Conservation (phyloP, 2,888 invertebrate genomes). For the Ochropleura leucogaster region DNA sequence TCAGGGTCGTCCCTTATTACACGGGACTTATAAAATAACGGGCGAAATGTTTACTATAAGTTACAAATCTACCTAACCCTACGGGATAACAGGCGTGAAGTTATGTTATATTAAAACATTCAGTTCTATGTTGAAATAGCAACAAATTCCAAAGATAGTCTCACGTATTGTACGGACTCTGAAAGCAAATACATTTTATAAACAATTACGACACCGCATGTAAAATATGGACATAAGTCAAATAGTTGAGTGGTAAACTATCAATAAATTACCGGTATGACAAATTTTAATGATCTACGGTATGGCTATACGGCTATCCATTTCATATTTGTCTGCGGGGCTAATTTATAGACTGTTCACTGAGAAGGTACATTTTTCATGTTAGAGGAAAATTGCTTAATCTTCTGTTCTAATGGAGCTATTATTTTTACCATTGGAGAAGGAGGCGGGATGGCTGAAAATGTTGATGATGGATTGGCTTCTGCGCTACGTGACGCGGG, state of each 20-base stretch:
- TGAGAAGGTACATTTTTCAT: conserved; percentile 21
- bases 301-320: conserved; percentile 10
- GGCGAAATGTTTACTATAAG: not conserved
- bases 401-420: conserved; percentile 37
- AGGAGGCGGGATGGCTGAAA: not conserved
- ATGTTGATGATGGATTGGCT: conserved; percentile 17
- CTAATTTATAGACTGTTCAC: conserved; percentile 36
- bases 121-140: not conserved
- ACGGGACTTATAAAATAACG: not conserved
- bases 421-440: conserved; percentile 32
- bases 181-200: conserved; percentile 27
- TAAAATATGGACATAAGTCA: conserved; percentile 32
- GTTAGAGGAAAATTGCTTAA: conserved; percentile 37
- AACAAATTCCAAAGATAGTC: conserved; percentile 11
- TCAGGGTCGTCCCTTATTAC: not conserved
- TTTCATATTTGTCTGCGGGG: conserved; percentile 41
- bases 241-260: conserved; percentile 42
- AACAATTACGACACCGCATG: conserved; percentile 38
- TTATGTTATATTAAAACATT: not conserved
- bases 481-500: not conserved
- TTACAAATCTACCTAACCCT: not conserved
- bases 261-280: conserved; percentile 48
- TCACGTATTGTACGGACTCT: not conserved
- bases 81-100: not conserved
- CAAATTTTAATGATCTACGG: conserved; percentile 53